Evolutionary conservation across 2,113 vertebrate species (phyloP).

Genomic region (Himantopus leucocephalus): DNA sequence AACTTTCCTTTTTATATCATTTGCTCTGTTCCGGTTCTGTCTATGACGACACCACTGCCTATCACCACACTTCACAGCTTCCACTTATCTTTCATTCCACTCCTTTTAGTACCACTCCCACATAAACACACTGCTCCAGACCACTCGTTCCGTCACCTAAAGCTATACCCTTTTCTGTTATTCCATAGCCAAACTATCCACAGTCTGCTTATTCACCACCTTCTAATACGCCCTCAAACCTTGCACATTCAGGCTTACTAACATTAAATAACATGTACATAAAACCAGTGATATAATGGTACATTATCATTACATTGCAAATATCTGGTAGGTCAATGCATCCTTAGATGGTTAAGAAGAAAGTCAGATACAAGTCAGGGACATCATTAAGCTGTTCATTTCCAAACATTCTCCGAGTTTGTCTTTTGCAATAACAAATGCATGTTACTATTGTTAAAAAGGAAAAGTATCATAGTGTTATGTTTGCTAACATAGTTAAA

Average conservation of each 20-base stretch:
- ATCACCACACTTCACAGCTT: neutral
- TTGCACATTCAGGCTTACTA: neutral
- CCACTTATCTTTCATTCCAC: neutral
- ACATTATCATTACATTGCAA: neutral
- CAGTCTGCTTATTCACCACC: neutral
- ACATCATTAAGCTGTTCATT: neutral
- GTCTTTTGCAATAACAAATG: neutral
- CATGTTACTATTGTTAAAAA: neutral
- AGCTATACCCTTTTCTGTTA: neutral
- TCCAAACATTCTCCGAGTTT: neutral
- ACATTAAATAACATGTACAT: neutral
- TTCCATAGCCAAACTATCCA: neutral
- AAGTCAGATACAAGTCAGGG: neutral
- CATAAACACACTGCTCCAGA: neutral
- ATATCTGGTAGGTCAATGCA: neutral
- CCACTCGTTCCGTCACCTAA: neutral
- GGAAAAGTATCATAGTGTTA: neutral
- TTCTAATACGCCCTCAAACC: neutral
- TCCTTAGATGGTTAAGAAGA: neutral
- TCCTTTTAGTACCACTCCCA: neutral
- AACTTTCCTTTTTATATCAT: neutral
- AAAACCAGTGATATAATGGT: neutral
- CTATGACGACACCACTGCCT: neutral
- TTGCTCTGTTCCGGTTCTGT: neutral
- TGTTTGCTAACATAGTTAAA: neutral